Evolutionary conservation across 2,888 invertebrate species (phyloP), one percentile per base, ranked within the genome.

Genomic region (Andrena hattorfiana): DNA sequence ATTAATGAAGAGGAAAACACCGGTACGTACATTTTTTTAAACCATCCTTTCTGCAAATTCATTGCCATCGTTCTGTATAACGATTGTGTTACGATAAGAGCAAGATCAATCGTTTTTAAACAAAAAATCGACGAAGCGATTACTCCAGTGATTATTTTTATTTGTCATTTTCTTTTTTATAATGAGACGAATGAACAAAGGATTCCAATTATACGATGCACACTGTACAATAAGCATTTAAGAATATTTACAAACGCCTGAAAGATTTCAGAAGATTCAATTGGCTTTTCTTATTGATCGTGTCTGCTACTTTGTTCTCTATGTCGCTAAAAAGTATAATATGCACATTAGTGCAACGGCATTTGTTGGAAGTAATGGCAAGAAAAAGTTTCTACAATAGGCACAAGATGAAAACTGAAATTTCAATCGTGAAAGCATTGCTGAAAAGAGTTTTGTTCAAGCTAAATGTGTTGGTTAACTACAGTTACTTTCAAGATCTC

Each of bases 171-270:
- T 75, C 28, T 77, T 76, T 70, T 72, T 85, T 49, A 74, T 82
- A 87, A 89, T 67, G 72, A 69, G 77, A 80, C 70, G 74, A 82
- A 71, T 73, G 82, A 89, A 87, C 85, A 85, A 87, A 85, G 84
- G 76, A 84, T 84, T 76, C 79, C 84, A 83, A 80, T 83, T 81
- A 79, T 84, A 85, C 66, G 78, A 86, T 80, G 85, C 87, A 87
- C 82, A 89, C 68, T 78, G 81, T 88, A 88, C 83, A 85, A 62
- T 80, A 89, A 89, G 89, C 84, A 83, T 82, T 82, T 70, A 79
- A 85, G 74, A 74, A 81, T 88, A 88, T 89, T 79, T 87, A 89
- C 85, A 89, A 79, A 80, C 59, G 64, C 32, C 73, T 60, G 71
- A 76, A 77, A 82, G 49, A 60, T 82, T 77, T 80, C 49, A 26